These are phyloP conservation scores for Clunio marinus DNA, from an alignment of 2,888 invertebrate species.

Conservation along the genomic window DNA sequence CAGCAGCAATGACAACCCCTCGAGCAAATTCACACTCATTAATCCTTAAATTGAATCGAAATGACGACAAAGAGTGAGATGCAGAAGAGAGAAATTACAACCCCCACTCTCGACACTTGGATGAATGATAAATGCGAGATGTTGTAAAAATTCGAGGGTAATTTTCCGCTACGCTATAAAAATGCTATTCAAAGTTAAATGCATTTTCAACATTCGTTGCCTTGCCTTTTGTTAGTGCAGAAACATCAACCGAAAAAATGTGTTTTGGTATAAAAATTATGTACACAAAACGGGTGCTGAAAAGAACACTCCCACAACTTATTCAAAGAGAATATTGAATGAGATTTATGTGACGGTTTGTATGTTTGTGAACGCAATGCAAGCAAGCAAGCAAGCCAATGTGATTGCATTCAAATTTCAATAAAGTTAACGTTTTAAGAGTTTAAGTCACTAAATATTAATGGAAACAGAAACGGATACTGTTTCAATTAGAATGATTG, in stretches of 20 bases:
- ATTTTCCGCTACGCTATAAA: slow-evolving; percentile 37
- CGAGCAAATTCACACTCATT: slow-evolving; percentile 36
- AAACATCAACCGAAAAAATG: slow-evolving; percentile 14
- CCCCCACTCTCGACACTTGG: neutral
- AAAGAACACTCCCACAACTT: slow-evolving; percentile 13
- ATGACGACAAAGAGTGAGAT: neutral
- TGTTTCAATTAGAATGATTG: slow-evolving; percentile 14
- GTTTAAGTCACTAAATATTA: too few relatives aligned
- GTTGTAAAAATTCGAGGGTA: slow-evolving; percentile 14
- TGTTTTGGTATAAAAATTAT: neutral
- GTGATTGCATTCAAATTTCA: neutral
- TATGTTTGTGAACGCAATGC: too few relatives aligned
- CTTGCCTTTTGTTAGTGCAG: neutral
- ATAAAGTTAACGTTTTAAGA: neutral
- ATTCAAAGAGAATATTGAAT: neutral
- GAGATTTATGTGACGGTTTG: neutral
- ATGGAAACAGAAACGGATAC: neutral
- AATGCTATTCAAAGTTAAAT: slow-evolving; percentile 15
- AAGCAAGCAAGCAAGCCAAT: too few relatives aligned
- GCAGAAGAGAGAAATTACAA: neutral
- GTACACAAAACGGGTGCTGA: neutral
- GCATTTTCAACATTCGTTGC: neutral
- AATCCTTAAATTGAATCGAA: slow-evolving; percentile 12
- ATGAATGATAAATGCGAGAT: slow-evolving; percentile 22
- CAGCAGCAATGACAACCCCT: slow-evolving; percentile 26